Evolutionary conservation across 2,888 invertebrate species (phyloP).

Genomic region (Biston betularia): DNA sequence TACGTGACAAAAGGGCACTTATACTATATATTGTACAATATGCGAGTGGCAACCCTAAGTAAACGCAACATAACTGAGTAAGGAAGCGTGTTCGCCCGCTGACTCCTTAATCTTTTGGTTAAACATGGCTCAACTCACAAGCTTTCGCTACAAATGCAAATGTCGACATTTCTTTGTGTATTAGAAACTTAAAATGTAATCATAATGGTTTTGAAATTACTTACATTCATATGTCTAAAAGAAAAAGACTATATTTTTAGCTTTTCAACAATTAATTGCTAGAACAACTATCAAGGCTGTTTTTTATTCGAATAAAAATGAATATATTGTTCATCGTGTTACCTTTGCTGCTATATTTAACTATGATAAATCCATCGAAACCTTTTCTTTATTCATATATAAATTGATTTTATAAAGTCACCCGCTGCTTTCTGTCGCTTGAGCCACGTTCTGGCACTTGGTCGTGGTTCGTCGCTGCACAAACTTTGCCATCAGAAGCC

Average conservation of each 20-base stretch:
- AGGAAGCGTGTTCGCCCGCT: constrained; percentile 67
- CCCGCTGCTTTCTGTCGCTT: constrained; percentile 24
- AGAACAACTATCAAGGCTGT: no score
- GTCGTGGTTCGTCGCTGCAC: constrained; percentile 54
- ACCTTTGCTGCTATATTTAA: no score
- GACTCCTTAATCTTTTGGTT: constrained; percentile 73
- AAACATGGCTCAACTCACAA: constrained; percentile 38
- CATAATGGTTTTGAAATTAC: no score
- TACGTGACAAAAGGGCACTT: not conserved
- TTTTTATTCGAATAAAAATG: no score
- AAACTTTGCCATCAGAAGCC: constrained; percentile 62
- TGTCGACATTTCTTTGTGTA: no score
- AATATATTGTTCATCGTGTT: no score
- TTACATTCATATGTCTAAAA: no score
- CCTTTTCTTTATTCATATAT: no score
- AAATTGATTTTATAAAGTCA: not conserved
- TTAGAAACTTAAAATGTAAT: no score
- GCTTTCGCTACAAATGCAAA: constrained; percentile 38
- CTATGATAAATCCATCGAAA: no score
- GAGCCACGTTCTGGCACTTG: constrained; percentile 39
- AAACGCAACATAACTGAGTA: constrained; percentile 61
- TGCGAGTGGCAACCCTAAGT: constrained; percentile 59
- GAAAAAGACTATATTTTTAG: no score
- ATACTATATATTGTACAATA: constrained; percentile 30
- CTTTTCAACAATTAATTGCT: no score